Base-by-base conservation (phyloP, 2,113 vertebrate species). In the Dromas ardeola region DNA sequence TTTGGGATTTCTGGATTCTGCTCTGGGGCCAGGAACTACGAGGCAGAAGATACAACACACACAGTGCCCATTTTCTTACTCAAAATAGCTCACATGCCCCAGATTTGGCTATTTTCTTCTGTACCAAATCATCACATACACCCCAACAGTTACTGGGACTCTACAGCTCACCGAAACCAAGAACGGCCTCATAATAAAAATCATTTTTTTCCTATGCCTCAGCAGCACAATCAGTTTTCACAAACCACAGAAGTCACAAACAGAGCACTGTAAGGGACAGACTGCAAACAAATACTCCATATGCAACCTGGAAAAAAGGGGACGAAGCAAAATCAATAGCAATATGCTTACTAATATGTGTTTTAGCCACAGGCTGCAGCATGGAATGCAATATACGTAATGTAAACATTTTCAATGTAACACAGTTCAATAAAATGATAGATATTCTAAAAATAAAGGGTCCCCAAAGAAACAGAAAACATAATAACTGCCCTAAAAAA, bases 291-390 rank as follows among this genome's bases (percentile, higher is more conserved):
- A 91, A 96, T 93, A 82, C 65, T 95, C 94, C 73, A 34, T 65
- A 88, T 53, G 81, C 74, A 90, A 90, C 79, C 42, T 8, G 42
- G 66, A 69, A 91, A 70, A 72, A 82, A 14, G 5, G 49, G 76
- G 78, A 88, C 78, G 93, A 91, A 92, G 76, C 9, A 93, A 91
- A 95, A 96, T 97, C 96, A 93, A 97, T 96, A 93, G 74, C 92
- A 97, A 96, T 96, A 90, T 86, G 85, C 70, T 95, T 92, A 91
- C 90, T 96, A 93, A 90, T 90, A 90, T 70, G 67, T 52, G 71
- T 55, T 88, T 81, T 92, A 83, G 88, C 96, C 94, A 95, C 90
- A 90, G 92, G 96, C 88, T 88, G 59, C 79, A 80, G 82, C 76
- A 74, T 38, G 42, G 63, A 71, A 86, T 96, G 76, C 82, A 96